These are phyloP conservation scores for Lasius fuliginosus DNA, from an alignment of 2,888 invertebrate genomes.

Conservation along the genomic window DNA sequence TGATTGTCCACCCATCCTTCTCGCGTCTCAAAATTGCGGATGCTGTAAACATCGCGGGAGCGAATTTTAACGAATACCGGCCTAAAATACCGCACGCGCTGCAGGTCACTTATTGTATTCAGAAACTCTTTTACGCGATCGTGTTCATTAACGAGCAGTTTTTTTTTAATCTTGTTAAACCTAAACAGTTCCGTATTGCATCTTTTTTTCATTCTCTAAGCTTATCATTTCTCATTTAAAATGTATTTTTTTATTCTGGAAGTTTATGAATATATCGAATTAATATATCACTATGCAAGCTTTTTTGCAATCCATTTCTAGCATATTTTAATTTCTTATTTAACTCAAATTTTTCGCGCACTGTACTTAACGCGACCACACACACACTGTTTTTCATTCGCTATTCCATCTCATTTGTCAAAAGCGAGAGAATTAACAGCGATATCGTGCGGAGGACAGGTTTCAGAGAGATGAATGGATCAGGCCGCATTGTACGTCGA, in stretches of 20 bases:
- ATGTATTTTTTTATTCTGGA: neutral
- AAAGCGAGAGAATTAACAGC: slow-evolving; percentile 28
- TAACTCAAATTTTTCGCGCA: neutral
- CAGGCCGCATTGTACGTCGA: slow-evolving; percentile 30
- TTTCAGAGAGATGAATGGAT: slow-evolving; percentile 33
- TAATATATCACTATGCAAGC: neutral
- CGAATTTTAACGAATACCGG: slow-evolving; percentile 16
- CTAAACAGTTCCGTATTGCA: neutral
- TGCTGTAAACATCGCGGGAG: neutral
- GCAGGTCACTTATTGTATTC: neutral
- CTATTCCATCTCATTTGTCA: slow-evolving; percentile 8
- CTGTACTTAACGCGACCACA: slow-evolving; percentile 1
- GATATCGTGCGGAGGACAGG: slow-evolving; percentile 48
- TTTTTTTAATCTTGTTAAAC: neutral
- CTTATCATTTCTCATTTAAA: neutral
- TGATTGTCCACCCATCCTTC: neutral
- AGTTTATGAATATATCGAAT: neutral
- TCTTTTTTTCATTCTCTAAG: neutral
- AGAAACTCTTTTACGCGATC: neutral
- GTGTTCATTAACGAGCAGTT: neutral
- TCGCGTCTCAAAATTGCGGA: slow-evolving; percentile 10
- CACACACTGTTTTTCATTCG: slow-evolving; percentile 47
- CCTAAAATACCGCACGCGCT: neutral
- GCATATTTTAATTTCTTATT: slow-evolving; percentile 8
- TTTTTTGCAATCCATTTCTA: neutral